Percentiles rank a stretch among this genome's conserved stretches.
Conservation (phyloP, 2,888 invertebrate genomes). For the Smittia aterrima region DNA sequence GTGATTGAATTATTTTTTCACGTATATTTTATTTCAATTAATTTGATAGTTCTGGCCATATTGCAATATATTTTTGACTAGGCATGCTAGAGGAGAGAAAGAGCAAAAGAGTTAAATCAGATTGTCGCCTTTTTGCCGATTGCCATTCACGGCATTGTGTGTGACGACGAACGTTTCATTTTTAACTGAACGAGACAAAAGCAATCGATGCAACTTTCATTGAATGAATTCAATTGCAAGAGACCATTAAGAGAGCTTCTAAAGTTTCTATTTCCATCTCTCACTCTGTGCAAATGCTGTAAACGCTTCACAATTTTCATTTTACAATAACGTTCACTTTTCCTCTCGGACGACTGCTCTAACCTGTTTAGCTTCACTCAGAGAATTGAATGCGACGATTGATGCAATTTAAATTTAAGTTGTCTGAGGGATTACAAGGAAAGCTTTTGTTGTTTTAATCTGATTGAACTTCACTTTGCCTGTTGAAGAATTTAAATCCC, state of each 20-base stretch:
- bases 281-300: background rate
- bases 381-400: no score
- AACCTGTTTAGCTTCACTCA: no score
- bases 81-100: no score
- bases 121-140: constrained; percentile 29
- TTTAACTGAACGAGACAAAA: constrained; percentile 10
- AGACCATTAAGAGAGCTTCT: background rate
- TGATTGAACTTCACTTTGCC: no score
- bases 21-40: constrained; percentile 14
- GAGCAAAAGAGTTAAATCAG: constrained; percentile 34
- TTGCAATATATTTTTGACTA: background rate
- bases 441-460: no score
- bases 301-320: background rate
- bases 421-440: no score
- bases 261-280: background rate
- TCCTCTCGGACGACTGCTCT: no score
- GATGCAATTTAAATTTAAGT: no score
- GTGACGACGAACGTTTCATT: background rate
- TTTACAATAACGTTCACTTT: no score
- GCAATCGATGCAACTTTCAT: background rate
- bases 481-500: no score
- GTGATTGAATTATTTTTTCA: constrained; percentile 17
- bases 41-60: constrained; percentile 15
- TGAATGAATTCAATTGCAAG: constrained; percentile 19
- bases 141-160: background rate